phyloP scores from a whole-genome alignment of 2,113 vertebrate species.

The Sinocyclocheilus maitianheensis region DNA sequence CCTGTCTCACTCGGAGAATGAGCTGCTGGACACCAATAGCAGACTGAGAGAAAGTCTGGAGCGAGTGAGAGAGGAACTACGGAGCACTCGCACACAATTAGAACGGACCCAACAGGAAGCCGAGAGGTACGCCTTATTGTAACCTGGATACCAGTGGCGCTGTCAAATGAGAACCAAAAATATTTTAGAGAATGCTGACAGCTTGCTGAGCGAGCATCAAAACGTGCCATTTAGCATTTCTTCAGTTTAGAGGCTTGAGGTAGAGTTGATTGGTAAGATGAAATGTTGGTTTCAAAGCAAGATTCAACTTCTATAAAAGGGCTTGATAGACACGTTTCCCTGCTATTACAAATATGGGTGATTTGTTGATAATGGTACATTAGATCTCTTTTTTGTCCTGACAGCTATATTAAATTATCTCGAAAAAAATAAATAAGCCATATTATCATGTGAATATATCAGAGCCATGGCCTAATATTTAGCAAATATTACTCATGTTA shows the following conservation, averaged over 20 bases:
- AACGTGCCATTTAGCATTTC: slow-evolving; percentile 4
- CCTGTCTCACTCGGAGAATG: slow-evolving; percentile 80
- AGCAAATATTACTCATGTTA: background rate
- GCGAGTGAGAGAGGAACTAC: slow-evolving; percentile 82
- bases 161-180: background rate
- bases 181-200: slow-evolving; percentile 19
- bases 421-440: background rate
- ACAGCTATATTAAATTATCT: background rate
- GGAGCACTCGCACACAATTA: slow-evolving; percentile 76
- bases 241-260: background rate
- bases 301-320: background rate
- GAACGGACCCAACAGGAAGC: slow-evolving; percentile 84
- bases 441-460: background rate
- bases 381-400: background rate
- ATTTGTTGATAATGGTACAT: slow-evolving; percentile 1
- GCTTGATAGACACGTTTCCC: background rate
- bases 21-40: slow-evolving; percentile 80
- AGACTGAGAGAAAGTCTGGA: slow-evolving; percentile 83
- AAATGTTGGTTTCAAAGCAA: background rate
- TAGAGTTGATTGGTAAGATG: background rate
- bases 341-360: background rate
- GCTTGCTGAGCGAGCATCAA: background rate
- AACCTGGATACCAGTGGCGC: background rate
- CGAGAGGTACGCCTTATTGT: slow-evolving; percentile 79
- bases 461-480: background rate